phyloP scores from a whole-genome alignment of 2,113 vertebrate genomes.

The Chaetodon trifascialis region DNA sequence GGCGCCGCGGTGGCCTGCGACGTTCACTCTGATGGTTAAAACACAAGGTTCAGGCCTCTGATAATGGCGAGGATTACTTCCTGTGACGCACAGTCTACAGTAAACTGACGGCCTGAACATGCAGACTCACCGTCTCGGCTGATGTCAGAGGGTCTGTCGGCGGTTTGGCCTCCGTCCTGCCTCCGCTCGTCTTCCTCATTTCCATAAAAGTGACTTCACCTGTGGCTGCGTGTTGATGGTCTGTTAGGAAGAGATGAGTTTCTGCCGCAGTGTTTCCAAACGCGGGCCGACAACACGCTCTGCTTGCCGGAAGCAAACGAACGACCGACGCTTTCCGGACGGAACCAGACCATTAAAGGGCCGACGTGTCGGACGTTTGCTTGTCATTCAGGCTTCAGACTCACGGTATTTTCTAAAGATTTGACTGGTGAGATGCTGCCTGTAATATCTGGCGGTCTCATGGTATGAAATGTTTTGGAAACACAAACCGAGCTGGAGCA shows the following conservation, averaged over 20 bases:
- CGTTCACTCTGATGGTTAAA: neutral
- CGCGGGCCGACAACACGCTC: neutral
- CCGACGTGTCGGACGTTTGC: neutral
- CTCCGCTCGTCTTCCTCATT: constrained; percentile 63
- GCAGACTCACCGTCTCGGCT: neutral
- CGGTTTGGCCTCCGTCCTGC: constrained; percentile 30
- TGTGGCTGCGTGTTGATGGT: constrained; percentile 76
- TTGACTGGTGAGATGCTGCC: neutral
- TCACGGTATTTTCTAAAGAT: neutral
- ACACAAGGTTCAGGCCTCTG: neutral
- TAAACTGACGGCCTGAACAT: neutral
- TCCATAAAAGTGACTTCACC: constrained; percentile 71
- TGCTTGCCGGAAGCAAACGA: neutral
- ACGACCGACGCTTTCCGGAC: neutral
- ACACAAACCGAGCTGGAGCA: neutral
- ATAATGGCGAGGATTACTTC: neutral
- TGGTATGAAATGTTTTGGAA: neutral
- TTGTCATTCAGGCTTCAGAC: neutral
- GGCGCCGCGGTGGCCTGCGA: neutral
- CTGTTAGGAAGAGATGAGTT: constrained; percentile 71
- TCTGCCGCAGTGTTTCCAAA: constrained; percentile 20
- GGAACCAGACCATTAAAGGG: neutral
- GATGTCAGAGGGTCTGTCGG: neutral
- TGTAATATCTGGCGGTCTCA: neutral
- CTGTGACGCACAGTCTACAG: neutral